phyloP scores from a whole-genome alignment of 2,888 invertebrate species.

The Blomia tropicalis region DNA sequence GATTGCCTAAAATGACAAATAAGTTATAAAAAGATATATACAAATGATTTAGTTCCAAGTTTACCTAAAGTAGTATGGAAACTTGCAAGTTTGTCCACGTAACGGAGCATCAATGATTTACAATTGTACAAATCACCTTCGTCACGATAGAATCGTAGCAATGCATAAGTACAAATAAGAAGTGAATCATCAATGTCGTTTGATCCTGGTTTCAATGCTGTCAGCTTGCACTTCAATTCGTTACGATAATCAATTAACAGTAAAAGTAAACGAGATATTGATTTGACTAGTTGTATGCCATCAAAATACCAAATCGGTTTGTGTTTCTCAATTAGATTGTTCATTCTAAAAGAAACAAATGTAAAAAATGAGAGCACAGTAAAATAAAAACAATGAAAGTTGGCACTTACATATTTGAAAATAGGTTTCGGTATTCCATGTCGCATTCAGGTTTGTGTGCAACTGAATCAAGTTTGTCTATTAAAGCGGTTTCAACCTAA shows the following conservation, averaged over 20 bases:
- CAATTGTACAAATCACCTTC: conserved; percentile 58
- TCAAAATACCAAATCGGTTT: conserved; percentile 79
- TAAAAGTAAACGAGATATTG: conserved; percentile 72
- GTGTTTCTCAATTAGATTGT: conserved; percentile 65
- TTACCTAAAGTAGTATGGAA: conserved; percentile 58
- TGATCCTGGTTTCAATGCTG: not conserved
- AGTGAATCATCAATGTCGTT: conserved; percentile 16
- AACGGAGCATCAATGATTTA: conserved; percentile 84
- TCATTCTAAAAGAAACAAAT: conserved; percentile 43
- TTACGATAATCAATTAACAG: conserved; percentile 75
- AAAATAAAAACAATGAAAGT: not conserved
- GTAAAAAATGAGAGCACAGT: not conserved
- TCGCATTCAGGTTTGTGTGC: conserved; percentile 87
- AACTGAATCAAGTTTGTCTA: conserved; percentile 77
- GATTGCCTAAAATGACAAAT: conserved; percentile 48
- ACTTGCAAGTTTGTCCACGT: conserved; percentile 85
- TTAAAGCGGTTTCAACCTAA: conserved; percentile 71
- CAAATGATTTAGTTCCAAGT: not conserved
- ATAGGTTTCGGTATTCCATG: conserved; percentile 76
- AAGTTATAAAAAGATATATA: not conserved
- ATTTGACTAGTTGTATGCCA: conserved; percentile 77
- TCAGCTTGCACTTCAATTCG: conserved; percentile 51
- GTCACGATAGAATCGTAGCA: conserved; percentile 86
- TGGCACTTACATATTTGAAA: conserved; percentile 87
- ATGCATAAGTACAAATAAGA: conserved; percentile 67